Base-by-base conservation (phyloP, 2,113 vertebrate genomes). In the Shinisaurus crocodilurus region DNA sequence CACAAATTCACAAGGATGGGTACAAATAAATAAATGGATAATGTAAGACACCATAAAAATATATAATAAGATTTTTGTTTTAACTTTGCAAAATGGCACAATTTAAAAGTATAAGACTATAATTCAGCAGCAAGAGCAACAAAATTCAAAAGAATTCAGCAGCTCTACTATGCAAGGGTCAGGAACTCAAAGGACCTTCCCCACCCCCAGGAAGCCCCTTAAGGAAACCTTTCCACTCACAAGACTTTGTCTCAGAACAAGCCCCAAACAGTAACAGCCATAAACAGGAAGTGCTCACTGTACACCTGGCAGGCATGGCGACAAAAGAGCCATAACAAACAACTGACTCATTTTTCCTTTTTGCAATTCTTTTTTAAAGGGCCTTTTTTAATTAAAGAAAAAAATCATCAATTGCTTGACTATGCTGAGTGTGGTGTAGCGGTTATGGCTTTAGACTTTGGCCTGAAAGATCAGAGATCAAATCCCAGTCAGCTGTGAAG, bases 321-420 rank as follows among this genome's bases (percentile, higher is more conserved):
- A 80, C 86, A 88, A 79, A 87, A n/a, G 75, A 79, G 74, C 37
- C 74, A 67, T 63, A 88, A 79, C 86, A 63, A 80, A 79, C 86
- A 3, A 48, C 34, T 77, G 77, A 69, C 92, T 92, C 92, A 70
- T 91, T 82, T 13, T 40, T 84, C 91, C 86, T 89, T 84, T 2
- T 0, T 92, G 92, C 63, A 20, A 92, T 65, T 89, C 87, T 83
- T 93, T 91, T 6, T 76, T 70, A 80, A 74, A 34, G 40, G 27
- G 13, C 43, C 37, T n/a, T 18, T 75, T 84, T 91, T 90, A 79
- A 79, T 75, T 93, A 91, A 91, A 82, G 27, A 23, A n/a, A 25
- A 2, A 40, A n/a, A 60, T 1, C 72, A 74, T 74, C 34, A 74
- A 5, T 18, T 37, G n/a, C n/a, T 37, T 12, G 29, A 37, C 34